Conservation (phyloP, 2,113 vertebrate species). For the Chaetura pelagica region DNA sequence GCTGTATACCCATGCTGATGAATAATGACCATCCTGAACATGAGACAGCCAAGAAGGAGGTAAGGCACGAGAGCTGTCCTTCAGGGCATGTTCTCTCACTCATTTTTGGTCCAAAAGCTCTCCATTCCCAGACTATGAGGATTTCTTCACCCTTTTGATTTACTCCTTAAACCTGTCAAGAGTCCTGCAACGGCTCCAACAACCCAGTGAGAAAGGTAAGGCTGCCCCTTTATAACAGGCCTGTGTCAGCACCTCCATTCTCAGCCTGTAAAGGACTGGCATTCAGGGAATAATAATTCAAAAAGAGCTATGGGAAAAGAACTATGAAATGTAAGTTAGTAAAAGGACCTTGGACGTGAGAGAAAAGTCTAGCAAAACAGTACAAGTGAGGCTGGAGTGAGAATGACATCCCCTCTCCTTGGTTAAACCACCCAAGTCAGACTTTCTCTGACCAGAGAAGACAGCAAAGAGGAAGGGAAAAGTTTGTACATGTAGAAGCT, state of each 20-base stretch:
- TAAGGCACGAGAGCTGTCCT: conserved; percentile 26
- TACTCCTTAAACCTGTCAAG: conserved; percentile 32
- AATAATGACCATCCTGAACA: neutral
- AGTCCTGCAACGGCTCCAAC: conserved; percentile 20
- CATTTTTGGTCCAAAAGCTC: conserved; percentile 14
- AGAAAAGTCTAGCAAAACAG: neutral
- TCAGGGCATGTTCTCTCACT: conserved; percentile 36
- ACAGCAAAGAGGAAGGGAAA: neutral
- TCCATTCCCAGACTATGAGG: conserved; percentile 41
- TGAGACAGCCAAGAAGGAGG: neutral
- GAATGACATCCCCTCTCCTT: conserved; percentile 2
- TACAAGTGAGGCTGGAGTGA: conserved; percentile 48
- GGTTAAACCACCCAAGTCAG: neutral
- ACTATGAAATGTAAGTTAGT: conserved; percentile 40
- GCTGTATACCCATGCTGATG: neutral
- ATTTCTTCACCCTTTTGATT: conserved; percentile 57
- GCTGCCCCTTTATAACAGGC: conserved; percentile 42
- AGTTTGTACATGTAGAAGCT: neutral
- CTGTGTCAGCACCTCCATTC: conserved; percentile 57
- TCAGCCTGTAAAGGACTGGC: conserved; percentile 51
- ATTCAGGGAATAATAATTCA: conserved; percentile 58
- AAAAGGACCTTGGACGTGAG: conserved; percentile 19
- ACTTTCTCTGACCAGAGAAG: neutral
- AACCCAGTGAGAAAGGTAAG: neutral
- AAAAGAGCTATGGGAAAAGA: conserved; percentile 45